phyloP scores from a whole-genome alignment of 2,113 vertebrate species.

The Chaenocephalus aceratus region DNA sequence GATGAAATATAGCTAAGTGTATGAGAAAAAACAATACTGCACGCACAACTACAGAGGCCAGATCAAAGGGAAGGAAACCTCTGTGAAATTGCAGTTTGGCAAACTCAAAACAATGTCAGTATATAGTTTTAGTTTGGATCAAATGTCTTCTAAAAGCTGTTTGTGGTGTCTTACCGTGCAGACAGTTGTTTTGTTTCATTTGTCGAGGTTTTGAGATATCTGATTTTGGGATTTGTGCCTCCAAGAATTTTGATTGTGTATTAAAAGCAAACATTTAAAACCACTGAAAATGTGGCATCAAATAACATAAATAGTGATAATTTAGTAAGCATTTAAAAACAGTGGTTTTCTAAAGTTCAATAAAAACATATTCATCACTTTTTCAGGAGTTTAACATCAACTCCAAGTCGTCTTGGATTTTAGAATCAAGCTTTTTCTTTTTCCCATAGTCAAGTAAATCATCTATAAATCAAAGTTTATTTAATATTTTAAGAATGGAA shows the following conservation, averaged over 20 bases:
- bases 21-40: not conserved
- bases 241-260: not conserved
- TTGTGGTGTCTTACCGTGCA: not conserved
- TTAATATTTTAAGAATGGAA: no score
- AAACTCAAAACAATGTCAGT: constrained; percentile 6
- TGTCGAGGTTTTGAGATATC: not conserved
- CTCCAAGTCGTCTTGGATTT: no score
- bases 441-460: no score
- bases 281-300: not conserved
- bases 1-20: constrained; percentile 38
- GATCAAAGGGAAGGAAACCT: constrained; percentile 50
- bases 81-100: constrained; percentile 39
- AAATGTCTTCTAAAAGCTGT: not conserved
- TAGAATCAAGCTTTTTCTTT: no score
- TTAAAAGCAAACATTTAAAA: not conserved
- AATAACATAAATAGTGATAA: not conserved
- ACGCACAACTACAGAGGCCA: not conserved
- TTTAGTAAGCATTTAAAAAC: not conserved
- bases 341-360: no score
- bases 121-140: constrained; percentile 6
- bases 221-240: not conserved
- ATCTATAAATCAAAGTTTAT: no score
- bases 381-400: no score
- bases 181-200: not conserved
- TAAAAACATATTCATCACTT: no score